Evolutionary conservation across 2,797 vertebrate genomes (phyloP).

Genomic region (Phataginus tetradactyla): DNA sequence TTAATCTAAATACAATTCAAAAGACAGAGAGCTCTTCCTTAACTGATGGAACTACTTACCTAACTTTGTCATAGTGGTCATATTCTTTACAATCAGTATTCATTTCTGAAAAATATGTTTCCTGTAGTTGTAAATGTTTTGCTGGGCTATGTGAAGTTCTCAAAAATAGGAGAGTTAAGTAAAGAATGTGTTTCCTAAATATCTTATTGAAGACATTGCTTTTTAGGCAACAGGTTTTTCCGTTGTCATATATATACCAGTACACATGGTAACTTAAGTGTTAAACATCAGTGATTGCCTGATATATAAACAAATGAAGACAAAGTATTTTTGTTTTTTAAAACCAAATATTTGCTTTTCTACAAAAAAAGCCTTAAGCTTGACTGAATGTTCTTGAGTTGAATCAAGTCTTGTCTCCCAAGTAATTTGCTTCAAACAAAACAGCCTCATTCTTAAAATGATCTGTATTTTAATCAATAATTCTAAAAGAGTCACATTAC

Average conservation of each 20-base stretch:
- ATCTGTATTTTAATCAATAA: constrained; percentile 40
- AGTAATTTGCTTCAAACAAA: constrained; percentile 54
- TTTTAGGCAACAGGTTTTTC: constrained; percentile 2
- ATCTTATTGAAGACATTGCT: constrained; percentile 13
- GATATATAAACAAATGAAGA: background rate
- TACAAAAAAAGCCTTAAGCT: constrained; percentile 9
- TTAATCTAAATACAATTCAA: constrained; percentile 10
- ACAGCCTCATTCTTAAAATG: constrained; percentile 42
- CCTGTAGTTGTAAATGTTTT: background rate
- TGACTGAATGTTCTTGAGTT: constrained; percentile 51
- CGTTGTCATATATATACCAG: background rate
- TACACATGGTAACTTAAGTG: background rate
- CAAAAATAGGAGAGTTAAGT: background rate
- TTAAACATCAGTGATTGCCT: constrained; percentile 17
- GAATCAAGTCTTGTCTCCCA: constrained; percentile 39
- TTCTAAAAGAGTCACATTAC: constrained; percentile 43
- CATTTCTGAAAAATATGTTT: constrained; percentile 49
- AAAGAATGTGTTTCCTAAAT: background rate
- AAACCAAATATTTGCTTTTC: constrained; percentile 46
- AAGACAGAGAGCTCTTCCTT: constrained; percentile 25
- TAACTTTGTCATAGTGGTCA: background rate
- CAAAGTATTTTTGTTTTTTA: background rate
- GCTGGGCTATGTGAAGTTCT: background rate
- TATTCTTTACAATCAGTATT: constrained; percentile 1
- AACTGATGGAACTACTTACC: background rate